Conservation (phyloP, 2,797 vertebrate genomes). For the Acridotheres tristis region DNA sequence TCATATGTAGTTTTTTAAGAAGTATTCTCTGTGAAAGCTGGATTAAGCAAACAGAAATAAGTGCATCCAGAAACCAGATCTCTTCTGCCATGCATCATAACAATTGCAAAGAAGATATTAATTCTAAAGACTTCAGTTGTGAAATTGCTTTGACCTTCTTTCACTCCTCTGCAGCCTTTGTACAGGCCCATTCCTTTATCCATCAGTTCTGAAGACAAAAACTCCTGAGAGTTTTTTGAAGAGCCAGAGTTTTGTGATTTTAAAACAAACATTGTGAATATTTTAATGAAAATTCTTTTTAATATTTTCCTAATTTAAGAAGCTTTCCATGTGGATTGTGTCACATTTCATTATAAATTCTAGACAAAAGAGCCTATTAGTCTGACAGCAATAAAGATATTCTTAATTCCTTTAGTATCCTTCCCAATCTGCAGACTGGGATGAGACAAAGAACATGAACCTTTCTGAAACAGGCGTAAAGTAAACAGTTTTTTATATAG, state of each 20-base stretch:
- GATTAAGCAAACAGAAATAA: slow-evolving; percentile 9
- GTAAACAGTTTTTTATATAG: slow-evolving; percentile 9
- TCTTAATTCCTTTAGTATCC: not conserved
- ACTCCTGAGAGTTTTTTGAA: not conserved
- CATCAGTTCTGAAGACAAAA: not conserved
- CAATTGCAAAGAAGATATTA: not conserved
- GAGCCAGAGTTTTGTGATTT: not conserved
- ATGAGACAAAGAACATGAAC: not conserved
- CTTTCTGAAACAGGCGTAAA: not conserved
- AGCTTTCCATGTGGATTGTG: not conserved
- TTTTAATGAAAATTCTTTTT: not conserved
- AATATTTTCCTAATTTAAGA: not conserved
- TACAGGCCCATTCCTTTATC: not conserved
- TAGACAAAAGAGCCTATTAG: not conserved
- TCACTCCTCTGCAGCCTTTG: not conserved
- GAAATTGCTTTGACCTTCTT: slow-evolving; percentile 1
- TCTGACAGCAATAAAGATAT: not conserved
- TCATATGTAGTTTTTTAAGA: not conserved
- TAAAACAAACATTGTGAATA: not conserved
- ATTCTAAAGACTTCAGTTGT: not conserved
- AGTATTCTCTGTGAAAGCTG: not conserved
- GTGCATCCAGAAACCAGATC: not conserved
- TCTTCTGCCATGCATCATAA: not conserved
- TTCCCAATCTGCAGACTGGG: not conserved
- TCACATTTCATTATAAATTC: not conserved